Evolutionary conservation across 2,113 vertebrate species (phyloP), one percentile per base, ranked within the genome.

Genomic region (Tamias sibiricus): DNA sequence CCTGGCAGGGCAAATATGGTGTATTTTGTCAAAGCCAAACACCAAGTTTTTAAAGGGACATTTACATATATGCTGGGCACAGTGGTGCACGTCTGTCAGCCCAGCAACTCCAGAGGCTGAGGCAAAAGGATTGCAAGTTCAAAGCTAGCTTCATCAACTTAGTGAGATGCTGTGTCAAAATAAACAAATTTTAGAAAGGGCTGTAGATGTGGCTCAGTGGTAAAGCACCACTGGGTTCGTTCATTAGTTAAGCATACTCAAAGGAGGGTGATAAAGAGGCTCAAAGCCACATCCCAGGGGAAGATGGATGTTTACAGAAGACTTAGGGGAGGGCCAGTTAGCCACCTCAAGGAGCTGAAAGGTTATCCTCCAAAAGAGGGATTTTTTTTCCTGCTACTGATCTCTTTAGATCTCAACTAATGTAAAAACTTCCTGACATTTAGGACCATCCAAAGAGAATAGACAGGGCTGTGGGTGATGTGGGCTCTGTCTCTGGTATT

Each of bases 21-120:
- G 0, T 87, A 86, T 59, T 83, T 30, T 62, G 62, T 86, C 37
- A 80, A 74, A 32, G 32, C 28, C 35, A 76, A 86, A 68, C 35
- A 81, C 32, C 57, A 30, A 74, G 80, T 86, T 86, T 90, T 68
- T 86, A 93, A 93, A 52, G 40, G 37, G 66, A 81, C 35, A 76
- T 68, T 81, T 47, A 81, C 35, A 57, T 57, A 57, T 57, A 57
- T 57, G 54, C 54, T 52, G 14, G 52, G 52, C 13, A 17, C 14
- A 52, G 52, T 52, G 52, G 14, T 14, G 8, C 54, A 57, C 54
- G 1, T 57, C 54, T 57, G 20, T 24, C 20, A 57, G 54, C 54
- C 54, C 20, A 22, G 20, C 20, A 57, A 57, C 20, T 57, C 54
- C 20, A 20, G 54, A 57, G 6, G 6, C 54, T 57, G 54, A 24